Base-by-base conservation (phyloP, 1,140 invertebrate genomes). In the Danaus plexippus region DNA sequence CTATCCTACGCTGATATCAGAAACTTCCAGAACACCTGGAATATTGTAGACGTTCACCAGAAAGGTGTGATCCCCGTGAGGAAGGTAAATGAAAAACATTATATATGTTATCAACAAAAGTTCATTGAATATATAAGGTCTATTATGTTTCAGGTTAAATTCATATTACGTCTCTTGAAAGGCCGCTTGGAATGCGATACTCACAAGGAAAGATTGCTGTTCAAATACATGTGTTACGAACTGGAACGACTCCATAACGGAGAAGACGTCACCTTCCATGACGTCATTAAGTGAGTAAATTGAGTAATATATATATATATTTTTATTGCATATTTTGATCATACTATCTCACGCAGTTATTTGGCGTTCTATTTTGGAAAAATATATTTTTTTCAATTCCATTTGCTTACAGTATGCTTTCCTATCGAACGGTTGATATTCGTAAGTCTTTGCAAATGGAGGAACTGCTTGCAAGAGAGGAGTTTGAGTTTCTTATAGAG, bases 161-260 rank as follows among this genome's bases (percentile, higher is more conserved):
- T 96, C 75, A 96, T 97, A 62, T 87, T 96, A 47, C 89, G 95
- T 7, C 84, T 96, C 10, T 89, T 99, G 1, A 97, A 97, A 85
- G 98, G 98, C 8, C 90, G 98, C 62, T 85, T 99, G 10, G 98
- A 99, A 88, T 98, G 98, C 11, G 97, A 99, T 89, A 95, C 97
- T 2, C 97, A 98, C 73, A 99, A 98, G 82, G 98, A 99, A 88
- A 89, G 97, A 3, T 88, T 99, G 7, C 89, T 99, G 7, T 99
- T 99, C 80, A 99, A 99, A 81, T 98, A 99, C 80, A 99, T 99
- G 98, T 99, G 98, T 77, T 99, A 99, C 69, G 98, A 99, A 88
- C 89, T 99, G 53, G 98, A 99, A 81, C 90, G 96, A 63, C 88
- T 99, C 6, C 97, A 99, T 75, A 99, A 98, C 85, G 97, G 98